These are phyloP conservation scores for Mystacides longicornis DNA, from an alignment of 2,888 invertebrate species.

Conservation along the genomic window DNA sequence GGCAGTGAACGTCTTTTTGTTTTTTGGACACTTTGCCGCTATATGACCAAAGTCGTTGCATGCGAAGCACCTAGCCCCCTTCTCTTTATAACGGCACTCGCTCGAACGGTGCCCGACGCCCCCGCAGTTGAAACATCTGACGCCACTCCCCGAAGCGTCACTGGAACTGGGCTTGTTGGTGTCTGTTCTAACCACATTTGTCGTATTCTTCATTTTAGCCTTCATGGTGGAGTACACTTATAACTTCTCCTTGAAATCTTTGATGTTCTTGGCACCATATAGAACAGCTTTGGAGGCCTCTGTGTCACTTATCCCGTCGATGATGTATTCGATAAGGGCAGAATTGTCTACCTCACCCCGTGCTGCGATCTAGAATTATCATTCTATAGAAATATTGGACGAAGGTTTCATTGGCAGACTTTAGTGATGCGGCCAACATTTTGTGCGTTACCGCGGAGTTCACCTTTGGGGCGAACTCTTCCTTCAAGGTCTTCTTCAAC, in stretches of 20 bases:
- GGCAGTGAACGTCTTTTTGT: neutral
- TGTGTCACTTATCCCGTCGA: neutral
- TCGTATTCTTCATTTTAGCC: neutral
- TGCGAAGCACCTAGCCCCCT: neutral
- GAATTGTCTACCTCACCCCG: neutral
- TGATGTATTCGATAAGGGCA: neutral
- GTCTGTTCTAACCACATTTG: too few species aligned
- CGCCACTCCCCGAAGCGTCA: neutral
- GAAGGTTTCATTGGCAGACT: neutral
- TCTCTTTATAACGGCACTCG: neutral
- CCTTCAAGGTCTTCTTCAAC: neutral
- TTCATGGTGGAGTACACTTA: neutral
- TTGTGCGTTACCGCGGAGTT: neutral
- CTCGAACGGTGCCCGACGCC: neutral
- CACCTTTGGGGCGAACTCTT: neutral
- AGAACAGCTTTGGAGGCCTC: neutral
- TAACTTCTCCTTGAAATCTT: neutral
- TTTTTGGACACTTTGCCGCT: neutral
- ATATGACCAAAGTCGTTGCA: conserved; percentile 3
- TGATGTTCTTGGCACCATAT: neutral
- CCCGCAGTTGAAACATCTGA: neutral
- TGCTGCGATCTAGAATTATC: neutral
- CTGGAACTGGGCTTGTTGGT: neutral
- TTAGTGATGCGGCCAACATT: neutral
- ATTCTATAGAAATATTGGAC: neutral